Base-by-base conservation (phyloP, 2,888 invertebrate genomes). In the Ceramica pisi region DNA sequence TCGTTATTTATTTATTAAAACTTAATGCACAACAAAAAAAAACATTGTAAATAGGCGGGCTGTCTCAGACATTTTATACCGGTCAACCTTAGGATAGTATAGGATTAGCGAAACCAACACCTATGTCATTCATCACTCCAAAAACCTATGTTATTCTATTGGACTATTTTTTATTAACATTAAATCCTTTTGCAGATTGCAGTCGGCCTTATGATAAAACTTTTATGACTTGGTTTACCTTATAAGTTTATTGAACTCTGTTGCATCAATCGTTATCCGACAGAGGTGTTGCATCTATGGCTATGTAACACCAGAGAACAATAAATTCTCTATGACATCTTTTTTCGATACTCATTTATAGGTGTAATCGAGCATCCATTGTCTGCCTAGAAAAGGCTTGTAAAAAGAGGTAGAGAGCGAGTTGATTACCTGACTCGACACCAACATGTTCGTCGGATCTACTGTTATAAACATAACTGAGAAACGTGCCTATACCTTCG, bases 241-340 rank as follows among this genome's bases (percentile, higher is more conserved):
- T 67, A 63, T 44, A 46, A 12, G 73, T 53, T 62, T 35, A 78
- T 35, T 68, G 64, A 73, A 64, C 78, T 65, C 26, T 59, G 21
- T 62, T 63, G 71, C 63, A 70, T 53, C 61, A 53, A 44, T 46
- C 5, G 10, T 72, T 71, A 51, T 38, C 66, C 23, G 55, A 46
- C 35, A 26, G 14, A 26, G 14, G 31, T 48, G 9, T 23, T 73
- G 51, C 35, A 35, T n/a, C 14, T 19, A 23, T 8, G 2, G 2
- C 23, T 48, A 14, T 10, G 41, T 8, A 65, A 57, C n/a, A 50
- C 7, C 31, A n/a, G 16, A 67, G 14, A n/a, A 67, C 19, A 55
- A 55, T 55, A 31, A 31, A 4, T 26, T 2, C 16, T 10, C 23
- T 26, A 16, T 26, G 26, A 53, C 53, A 53, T 26, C 23, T 51